A percentile compares a stretch with the other conserved stretches of the same genome.
These are phyloP conservation scores for Psittacus erithacus DNA, from an alignment of 2,113 vertebrate species.

Conservation along the genomic window DNA sequence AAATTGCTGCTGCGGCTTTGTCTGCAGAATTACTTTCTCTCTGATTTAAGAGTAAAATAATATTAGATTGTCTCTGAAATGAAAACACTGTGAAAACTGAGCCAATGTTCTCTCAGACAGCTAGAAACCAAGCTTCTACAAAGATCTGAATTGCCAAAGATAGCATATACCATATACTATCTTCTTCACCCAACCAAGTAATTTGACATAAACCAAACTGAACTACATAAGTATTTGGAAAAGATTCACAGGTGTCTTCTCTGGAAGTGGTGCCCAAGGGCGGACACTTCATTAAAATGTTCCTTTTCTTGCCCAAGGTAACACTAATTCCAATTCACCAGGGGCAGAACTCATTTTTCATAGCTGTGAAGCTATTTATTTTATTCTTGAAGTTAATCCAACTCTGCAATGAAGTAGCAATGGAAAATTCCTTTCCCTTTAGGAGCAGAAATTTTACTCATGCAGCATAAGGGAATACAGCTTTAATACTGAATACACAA, in stretches of 20 bases:
- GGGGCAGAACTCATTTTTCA: background rate
- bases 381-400: conserved; percentile 20
- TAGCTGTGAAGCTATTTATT: background rate
- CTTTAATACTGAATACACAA: background rate
- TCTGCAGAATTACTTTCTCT: background rate
- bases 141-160: background rate
- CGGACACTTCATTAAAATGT: conserved; percentile 12
- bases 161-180: background rate
- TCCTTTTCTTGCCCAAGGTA: background rate
- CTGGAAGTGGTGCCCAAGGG: background rate
- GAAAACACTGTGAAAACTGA: background rate
- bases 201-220: background rate
- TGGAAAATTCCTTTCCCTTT: background rate
- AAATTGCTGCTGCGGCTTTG: background rate
- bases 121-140: background rate
- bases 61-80: background rate
- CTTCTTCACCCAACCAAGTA: background rate
- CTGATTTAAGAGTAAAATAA: conserved; percentile 2
- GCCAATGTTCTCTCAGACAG: background rate
- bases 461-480: background rate
- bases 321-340: background rate
- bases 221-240: background rate
- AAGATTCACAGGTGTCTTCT: background rate
- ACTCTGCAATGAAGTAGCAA: background rate
- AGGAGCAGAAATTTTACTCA: background rate